Evolutionary conservation across 2,113 vertebrate species (phyloP).

Genomic region (Hemichromis elongatus): DNA sequence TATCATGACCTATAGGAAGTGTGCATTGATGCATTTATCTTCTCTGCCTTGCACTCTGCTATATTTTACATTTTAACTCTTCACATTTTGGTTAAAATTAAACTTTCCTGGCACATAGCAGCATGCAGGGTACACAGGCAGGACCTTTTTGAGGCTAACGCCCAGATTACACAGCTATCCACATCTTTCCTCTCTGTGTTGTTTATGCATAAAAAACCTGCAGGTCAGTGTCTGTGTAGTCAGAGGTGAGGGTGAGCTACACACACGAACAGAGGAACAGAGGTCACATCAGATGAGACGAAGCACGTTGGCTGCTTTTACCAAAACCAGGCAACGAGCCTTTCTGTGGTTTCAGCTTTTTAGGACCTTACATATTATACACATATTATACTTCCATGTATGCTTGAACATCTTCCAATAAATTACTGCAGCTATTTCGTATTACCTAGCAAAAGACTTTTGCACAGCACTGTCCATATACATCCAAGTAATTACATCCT

Average conservation of each 20-base stretch:
- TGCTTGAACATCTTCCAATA: neutral
- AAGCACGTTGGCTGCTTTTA: neutral
- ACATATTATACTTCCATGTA: neutral
- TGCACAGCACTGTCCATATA: neutral
- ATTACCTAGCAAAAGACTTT: neutral
- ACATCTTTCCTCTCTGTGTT: neutral
- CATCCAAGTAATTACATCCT: slow-evolving; percentile 54
- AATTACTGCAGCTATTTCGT: neutral
- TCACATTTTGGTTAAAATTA: neutral
- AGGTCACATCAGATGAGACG: neutral
- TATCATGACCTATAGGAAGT: neutral
- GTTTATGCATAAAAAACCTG: neutral
- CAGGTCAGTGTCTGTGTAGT: neutral
- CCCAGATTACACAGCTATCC: neutral
- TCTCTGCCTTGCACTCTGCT: neutral
- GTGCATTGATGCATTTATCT: neutral
- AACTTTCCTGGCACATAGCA: neutral
- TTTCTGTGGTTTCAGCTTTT: too few species aligned
- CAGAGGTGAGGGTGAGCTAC: neutral
- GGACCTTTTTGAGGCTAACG: neutral
- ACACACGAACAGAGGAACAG: neutral
- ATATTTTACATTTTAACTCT: neutral
- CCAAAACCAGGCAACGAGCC: neutral
- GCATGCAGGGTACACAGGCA: neutral
- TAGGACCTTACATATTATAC: neutral